Evolutionary conservation across 64 coral and sea anemone genomes (phyloP).

Genomic region (Catalaphyllia jardinei): DNA sequence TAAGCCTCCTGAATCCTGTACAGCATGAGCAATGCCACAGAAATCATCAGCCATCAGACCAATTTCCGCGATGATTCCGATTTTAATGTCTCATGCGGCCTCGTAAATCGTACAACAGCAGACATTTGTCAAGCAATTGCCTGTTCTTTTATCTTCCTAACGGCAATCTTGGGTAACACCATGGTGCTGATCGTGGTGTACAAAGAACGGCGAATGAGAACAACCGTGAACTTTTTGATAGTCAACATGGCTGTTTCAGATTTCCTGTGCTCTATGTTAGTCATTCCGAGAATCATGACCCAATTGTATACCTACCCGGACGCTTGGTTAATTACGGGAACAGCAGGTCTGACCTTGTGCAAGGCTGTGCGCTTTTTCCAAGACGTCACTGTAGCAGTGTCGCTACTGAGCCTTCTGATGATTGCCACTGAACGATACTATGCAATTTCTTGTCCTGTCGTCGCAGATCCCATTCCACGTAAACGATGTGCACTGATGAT

Average conservation of each 20-base stretch:
- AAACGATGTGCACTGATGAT: neutral
- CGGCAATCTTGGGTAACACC: conserved; percentile 25
- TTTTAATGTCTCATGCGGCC: neutral
- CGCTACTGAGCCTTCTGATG: neutral
- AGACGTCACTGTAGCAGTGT: conserved; percentile 21
- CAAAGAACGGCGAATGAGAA: conserved; percentile 35
- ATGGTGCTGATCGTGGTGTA: conserved; percentile 17
- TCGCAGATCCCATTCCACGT: neutral
- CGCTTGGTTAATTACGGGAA: neutral
- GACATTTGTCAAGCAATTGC: neutral
- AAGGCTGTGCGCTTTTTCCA: conserved; percentile 20
- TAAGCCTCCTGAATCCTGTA: neutral
- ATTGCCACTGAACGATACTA: conserved; percentile 28
- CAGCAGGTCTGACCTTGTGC: neutral
- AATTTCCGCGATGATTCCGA: neutral
- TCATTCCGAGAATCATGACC: conserved; percentile 2
- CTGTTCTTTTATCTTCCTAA: conserved; percentile 3
- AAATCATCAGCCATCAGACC: neutral
- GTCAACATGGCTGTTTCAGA: conserved; percentile 59
- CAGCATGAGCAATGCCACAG: neutral
- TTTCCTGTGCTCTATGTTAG: conserved; percentile 7
- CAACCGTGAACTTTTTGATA: conserved; percentile 47
- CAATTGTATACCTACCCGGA: neutral
- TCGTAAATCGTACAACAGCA: neutral
- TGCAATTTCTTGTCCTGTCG: conserved; percentile 12